A percentile compares a stretch with the other conserved stretches of the same genome.
These are phyloP conservation scores for Perdita meconis DNA, from an alignment of 2,888 invertebrate genomes.

Conservation along the genomic window DNA sequence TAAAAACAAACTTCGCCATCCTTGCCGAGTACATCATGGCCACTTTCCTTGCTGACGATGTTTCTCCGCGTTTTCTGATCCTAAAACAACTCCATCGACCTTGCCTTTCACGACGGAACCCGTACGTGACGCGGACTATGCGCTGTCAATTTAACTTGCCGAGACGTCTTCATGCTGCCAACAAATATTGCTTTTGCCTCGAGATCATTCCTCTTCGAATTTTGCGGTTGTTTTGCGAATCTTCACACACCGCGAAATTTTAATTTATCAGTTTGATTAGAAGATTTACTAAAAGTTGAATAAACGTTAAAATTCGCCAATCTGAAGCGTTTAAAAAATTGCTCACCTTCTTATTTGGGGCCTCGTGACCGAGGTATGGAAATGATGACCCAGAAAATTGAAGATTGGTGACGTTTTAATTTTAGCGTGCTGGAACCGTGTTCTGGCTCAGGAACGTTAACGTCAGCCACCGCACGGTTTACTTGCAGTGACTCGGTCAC, in stretches of 20 bases:
- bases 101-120: constrained; percentile 28
- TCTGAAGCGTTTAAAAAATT: no score
- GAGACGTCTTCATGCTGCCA: constrained; percentile 21
- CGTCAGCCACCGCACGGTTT: constrained; percentile 20
- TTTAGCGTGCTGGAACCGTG: background rate
- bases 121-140: constrained; percentile 16
- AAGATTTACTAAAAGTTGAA: no score
- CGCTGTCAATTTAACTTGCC: constrained; percentile 28
- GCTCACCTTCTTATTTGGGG: no score
- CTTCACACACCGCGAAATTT: no score
- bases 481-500: constrained; percentile 35
- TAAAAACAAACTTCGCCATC: constrained; percentile 76
- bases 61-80: constrained; percentile 67
- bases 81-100: constrained; percentile 75
- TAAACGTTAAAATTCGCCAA: no score
- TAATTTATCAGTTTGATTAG: no score
- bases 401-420: no score
- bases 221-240: no score
- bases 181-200: background rate
- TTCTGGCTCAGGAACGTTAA: background rate
- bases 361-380: no score
- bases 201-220: background rate
- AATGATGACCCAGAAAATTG: no score
- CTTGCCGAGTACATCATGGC: constrained; percentile 42
- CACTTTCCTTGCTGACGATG: constrained; percentile 59